Evolutionary conservation across 2,797 vertebrate species (phyloP).

Genomic region (Phalanger gymnotis): DNA sequence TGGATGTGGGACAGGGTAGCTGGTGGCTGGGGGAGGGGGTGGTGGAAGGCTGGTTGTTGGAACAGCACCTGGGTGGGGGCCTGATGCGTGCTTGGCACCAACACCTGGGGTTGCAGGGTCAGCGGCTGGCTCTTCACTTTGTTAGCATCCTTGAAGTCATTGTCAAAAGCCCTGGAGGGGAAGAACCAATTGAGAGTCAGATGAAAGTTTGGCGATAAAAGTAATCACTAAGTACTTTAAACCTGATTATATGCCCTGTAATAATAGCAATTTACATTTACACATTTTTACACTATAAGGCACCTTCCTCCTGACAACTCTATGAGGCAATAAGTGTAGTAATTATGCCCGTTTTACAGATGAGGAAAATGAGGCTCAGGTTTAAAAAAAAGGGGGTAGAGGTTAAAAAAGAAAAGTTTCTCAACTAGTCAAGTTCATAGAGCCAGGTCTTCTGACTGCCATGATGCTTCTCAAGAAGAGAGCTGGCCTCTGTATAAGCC

Average conservation of each 20-base stretch:
- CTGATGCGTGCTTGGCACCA: slow-evolving; percentile 71
- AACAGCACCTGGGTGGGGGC: slow-evolving; percentile 88
- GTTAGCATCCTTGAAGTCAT: slow-evolving; percentile 90
- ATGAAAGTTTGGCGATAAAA: slow-evolving; percentile 37
- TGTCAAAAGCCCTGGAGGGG: slow-evolving; percentile 89
- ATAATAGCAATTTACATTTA: neutral
- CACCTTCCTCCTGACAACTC: neutral
- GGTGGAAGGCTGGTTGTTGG: slow-evolving; percentile 86
- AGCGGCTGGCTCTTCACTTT: slow-evolving; percentile 88
- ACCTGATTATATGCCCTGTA: neutral
- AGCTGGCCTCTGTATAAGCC: neutral
- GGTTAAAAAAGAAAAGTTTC: neutral
- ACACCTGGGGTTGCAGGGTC: slow-evolving; percentile 82
- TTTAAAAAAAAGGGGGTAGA: neutral
- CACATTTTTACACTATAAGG: neutral
- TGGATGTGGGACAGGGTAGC: slow-evolving; percentile 87
- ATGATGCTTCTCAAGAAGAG: neutral
- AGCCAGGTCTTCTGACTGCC: neutral
- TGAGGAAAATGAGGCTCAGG: neutral
- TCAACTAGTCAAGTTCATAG: neutral
- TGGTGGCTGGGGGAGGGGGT: slow-evolving; percentile 85
- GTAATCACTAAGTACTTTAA: neutral
- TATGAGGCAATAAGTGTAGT: neutral
- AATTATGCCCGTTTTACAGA: neutral
- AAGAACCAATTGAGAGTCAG: slow-evolving; percentile 13